These are phyloP conservation scores for Pelodiscus sinensis DNA, from an alignment of 2,113 vertebrate genomes.

Conservation along the genomic window DNA sequence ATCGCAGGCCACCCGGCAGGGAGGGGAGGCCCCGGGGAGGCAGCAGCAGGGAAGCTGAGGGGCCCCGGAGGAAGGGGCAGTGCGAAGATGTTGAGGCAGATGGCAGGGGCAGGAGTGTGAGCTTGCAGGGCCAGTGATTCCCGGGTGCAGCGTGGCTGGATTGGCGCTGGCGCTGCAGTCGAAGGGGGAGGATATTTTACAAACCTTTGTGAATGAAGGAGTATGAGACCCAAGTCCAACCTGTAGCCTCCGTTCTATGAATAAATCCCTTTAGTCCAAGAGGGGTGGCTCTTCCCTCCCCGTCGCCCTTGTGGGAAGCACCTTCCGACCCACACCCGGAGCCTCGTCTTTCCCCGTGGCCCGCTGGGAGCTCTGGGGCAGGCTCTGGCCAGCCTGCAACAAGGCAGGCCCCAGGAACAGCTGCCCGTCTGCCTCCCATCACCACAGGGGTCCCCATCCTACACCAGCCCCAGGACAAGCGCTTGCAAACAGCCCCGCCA, in stretches of 20 bases:
- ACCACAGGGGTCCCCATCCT: neutral
- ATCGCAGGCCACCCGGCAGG: neutral
- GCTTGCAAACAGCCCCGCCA: rapidly evolving
- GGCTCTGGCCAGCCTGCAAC: neutral
- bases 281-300: neutral
- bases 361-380: neutral
- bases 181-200: neutral
- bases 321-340: too few relatives aligned
- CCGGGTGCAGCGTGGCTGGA: neutral
- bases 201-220: neutral
- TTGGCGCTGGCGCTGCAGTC: neutral
- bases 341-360: too few relatives aligned
- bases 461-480: rapidly evolving
- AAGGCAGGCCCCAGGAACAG: neutral
- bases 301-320: rapidly evolving
- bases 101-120: neutral
- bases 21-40: neutral
- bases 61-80: rapidly evolving
- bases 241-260: neutral
- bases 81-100: neutral
- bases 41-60: neutral
- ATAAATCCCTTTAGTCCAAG: rapidly evolving
- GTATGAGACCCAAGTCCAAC: rapidly evolving
- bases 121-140: neutral
- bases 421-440: neutral